phyloP scores from a whole-genome alignment of 2,888 invertebrate species.

The Lysandra coridon region DNA sequence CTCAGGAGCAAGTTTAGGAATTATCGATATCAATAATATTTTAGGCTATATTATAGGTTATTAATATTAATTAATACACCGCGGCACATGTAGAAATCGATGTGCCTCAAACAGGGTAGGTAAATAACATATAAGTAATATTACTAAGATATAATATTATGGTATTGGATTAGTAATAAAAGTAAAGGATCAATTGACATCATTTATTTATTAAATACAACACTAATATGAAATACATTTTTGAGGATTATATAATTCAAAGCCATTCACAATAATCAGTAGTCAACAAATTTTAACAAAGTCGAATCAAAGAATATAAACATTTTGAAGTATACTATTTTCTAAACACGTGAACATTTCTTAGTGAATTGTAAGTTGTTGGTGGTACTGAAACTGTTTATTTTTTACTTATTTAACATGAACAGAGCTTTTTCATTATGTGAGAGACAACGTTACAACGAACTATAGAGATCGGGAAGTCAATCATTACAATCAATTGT shows the following conservation, averaged over 20 bases:
- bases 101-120: not conserved
- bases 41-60: too few relatives aligned
- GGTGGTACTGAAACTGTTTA: not conserved
- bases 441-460: conserved; percentile 19
- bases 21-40: too few relatives aligned
- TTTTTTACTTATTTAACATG: not conserved
- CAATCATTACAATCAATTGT: not conserved
- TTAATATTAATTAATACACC: too few relatives aligned
- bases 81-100: not conserved
- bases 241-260: not conserved
- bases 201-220: not conserved
- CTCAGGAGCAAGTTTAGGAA: too few relatives aligned
- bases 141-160: not conserved
- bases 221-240: not conserved
- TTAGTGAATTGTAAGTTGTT: not conserved
- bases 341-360: not conserved
- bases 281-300: conserved; percentile 1
- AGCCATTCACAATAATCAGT: not conserved
- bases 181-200: not conserved
- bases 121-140: not conserved
- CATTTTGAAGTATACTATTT: too few relatives aligned
- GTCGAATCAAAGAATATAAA: not conserved
- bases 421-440: conserved; percentile 5
- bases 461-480: not conserved
- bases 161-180: not conserved